Evolutionary conservation across 2,888 invertebrate species (phyloP).

Genomic region (Alloplasta piceator): DNA sequence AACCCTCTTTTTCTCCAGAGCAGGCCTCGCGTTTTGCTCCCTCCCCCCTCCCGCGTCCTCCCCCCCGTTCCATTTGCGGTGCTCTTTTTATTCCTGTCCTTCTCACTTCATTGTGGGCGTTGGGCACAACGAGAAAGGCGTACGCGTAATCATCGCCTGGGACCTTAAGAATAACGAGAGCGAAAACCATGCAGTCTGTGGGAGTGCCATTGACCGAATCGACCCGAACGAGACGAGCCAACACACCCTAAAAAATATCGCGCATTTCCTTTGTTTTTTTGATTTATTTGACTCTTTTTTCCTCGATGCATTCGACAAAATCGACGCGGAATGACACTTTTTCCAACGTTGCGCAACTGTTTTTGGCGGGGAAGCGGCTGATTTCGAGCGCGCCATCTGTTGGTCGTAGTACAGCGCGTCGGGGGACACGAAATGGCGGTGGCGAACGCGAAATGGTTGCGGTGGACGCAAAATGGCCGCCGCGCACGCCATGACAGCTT

Average conservation of each 20-base stretch:
- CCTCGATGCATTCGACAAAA: too few relatives aligned
- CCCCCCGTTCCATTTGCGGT: not conserved
- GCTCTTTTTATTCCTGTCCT: not conserved
- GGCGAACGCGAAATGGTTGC: too few relatives aligned
- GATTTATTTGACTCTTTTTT: not conserved
- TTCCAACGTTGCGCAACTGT: too few relatives aligned
- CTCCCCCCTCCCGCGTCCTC: constrained; percentile 43
- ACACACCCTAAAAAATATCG: constrained; percentile 54
- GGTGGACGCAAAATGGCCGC: too few relatives aligned
- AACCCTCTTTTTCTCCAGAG: not conserved
- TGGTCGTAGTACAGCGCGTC: too few relatives aligned
- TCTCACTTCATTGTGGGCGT: constrained; percentile 42
- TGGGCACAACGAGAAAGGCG: constrained; percentile 57
- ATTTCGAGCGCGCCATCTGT: too few relatives aligned
- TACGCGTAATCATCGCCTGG: constrained; percentile 61
- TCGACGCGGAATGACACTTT: too few relatives aligned
- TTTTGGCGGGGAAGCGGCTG: too few relatives aligned
- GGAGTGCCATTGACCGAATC: constrained; percentile 76
- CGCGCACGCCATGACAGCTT: too few relatives aligned
- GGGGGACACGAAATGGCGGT: too few relatives aligned
- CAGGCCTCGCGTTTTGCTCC: too few relatives aligned
- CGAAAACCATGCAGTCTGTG: constrained; percentile 66
- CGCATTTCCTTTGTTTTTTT: constrained; percentile 15
- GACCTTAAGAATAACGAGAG: constrained; percentile 54
- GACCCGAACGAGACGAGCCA: constrained; percentile 63